Conservation (phyloP, 2,797 vertebrate species). For the Peromyscus attwateri region DNA sequence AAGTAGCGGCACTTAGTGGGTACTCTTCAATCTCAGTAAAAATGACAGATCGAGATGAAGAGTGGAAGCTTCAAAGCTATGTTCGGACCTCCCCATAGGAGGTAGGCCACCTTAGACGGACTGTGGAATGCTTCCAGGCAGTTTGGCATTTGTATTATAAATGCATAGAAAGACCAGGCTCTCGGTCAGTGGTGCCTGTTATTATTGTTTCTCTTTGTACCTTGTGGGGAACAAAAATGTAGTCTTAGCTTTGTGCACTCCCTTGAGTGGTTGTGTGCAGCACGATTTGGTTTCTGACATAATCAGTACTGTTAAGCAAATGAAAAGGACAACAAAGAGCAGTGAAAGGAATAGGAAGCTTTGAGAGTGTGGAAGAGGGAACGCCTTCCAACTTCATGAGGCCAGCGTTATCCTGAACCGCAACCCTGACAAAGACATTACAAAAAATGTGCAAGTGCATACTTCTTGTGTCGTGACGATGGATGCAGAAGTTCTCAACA, state of each 20-base stretch:
- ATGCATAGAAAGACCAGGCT: background rate
- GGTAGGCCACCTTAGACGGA: background rate
- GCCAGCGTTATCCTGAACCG: background rate
- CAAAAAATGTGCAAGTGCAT: background rate
- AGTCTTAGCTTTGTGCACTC: background rate
- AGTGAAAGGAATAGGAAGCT: background rate
- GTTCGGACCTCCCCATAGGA: background rate
- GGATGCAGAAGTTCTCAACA: background rate
- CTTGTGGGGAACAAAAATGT: background rate
- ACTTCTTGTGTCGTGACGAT: background rate
- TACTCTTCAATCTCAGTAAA: background rate
- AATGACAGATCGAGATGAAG: background rate
- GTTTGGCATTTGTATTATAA: constrained; percentile 13
- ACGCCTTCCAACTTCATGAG: background rate
- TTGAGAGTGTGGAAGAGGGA: background rate
- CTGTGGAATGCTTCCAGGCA: background rate
- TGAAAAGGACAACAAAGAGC: background rate
- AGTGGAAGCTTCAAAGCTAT: background rate
- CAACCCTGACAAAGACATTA: background rate
- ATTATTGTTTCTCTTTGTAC: constrained; percentile 4
- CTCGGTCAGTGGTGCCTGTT: background rate
- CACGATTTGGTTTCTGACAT: background rate
- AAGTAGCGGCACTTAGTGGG: background rate
- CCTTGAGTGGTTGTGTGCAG: background rate
- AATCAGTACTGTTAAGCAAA: background rate